Evolutionary conservation across 2,797 vertebrate genomes (phyloP).

Genomic region (Lepilemur ruficaudatus): DNA sequence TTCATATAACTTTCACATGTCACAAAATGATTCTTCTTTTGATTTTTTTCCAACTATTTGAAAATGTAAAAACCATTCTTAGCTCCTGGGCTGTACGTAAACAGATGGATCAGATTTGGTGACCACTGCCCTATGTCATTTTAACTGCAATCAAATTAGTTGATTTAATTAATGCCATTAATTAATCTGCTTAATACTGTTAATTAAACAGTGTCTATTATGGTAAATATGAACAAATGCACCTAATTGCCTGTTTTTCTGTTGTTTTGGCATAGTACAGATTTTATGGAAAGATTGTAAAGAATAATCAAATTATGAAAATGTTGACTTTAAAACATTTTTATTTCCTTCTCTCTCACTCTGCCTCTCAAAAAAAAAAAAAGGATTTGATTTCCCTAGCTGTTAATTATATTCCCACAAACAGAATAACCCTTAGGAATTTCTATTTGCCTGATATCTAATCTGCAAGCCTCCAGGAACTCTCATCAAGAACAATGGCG

Average conservation of each 20-base stretch:
- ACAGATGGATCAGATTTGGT: neutral
- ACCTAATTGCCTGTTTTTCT: neutral
- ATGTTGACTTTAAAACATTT: neutral
- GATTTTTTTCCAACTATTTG: neutral
- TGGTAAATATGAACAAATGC: neutral
- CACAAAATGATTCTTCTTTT: neutral
- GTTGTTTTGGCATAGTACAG: neutral
- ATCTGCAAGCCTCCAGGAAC: constrained; percentile 74
- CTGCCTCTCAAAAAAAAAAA: neutral
- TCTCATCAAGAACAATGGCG: constrained; percentile 77
- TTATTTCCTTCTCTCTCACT: neutral
- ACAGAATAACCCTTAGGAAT: constrained; percentile 79
- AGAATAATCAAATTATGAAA: neutral
- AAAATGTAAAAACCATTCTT: neutral
- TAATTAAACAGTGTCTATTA: neutral
- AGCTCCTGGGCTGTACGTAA: neutral
- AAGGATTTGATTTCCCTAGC: constrained; percentile 32
- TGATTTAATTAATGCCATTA: neutral
- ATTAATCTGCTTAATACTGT: neutral
- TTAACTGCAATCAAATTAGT: neutral
- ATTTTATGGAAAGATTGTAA: neutral
- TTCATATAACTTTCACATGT: neutral
- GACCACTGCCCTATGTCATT: neutral
- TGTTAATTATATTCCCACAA: constrained; percentile 76
- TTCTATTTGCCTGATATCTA: constrained; percentile 73